These are phyloP conservation scores for Dasyurus viverrinus DNA, from an alignment of 2,113 vertebrate species.

Conservation along the genomic window DNA sequence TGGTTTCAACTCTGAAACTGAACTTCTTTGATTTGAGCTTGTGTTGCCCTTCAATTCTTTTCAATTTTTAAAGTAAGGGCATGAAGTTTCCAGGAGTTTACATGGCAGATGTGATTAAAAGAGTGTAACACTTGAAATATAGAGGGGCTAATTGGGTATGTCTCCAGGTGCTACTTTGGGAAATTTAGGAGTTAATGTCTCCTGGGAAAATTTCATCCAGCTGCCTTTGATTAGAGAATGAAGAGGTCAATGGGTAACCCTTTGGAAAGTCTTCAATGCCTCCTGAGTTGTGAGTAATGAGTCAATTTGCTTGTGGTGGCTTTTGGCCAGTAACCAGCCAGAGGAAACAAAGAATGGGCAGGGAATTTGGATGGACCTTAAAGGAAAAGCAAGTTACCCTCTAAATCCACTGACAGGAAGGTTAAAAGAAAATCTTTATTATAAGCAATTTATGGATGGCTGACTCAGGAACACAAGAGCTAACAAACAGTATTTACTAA, in stretches of 20 bases:
- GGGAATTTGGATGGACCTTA: background rate
- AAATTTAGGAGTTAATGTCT: conserved; percentile 55
- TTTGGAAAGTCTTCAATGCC: conserved; percentile 42
- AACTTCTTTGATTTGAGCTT: conserved; percentile 22
- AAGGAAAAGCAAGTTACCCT: background rate
- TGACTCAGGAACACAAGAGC: background rate
- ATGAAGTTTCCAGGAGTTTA: conserved; percentile 5
- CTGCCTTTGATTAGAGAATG: conserved; percentile 66
- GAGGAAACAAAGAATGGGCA: conserved; percentile 27
- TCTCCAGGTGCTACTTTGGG: conserved; percentile 43
- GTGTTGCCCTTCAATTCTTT: background rate
- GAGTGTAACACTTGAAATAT: conserved; percentile 49
- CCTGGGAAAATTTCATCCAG: conserved; percentile 51
- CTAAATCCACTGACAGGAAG: background rate
- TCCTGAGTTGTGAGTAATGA: conserved; percentile 58
- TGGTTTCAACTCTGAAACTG: conserved; percentile 6
- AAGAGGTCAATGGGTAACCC: conserved; percentile 44
- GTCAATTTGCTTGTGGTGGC: conserved; percentile 51
- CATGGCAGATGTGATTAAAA: conserved; percentile 56
- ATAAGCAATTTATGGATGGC: background rate
- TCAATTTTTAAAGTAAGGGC: conserved; percentile 22
- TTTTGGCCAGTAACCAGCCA: conserved; percentile 22
- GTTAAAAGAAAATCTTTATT: background rate
- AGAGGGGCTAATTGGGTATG: conserved; percentile 11
- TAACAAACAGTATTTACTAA: background rate